Conservation (phyloP, 1,140 invertebrate species). For the Listronotus oregonensis region DNA sequence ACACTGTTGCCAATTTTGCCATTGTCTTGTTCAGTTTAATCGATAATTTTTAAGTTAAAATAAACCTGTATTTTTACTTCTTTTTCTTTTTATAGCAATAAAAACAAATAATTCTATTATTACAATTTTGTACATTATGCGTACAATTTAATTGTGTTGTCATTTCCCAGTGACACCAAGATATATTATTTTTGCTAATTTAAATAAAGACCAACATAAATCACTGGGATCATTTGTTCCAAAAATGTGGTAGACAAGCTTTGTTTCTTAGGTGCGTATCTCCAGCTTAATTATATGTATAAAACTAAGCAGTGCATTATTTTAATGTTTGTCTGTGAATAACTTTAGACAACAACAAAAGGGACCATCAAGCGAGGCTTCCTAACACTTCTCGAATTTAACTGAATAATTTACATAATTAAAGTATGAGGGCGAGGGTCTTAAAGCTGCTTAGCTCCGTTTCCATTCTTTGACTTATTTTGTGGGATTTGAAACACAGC, state of each 20-base stretch:
- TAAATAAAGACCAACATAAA: too few relatives aligned
- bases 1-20: too few relatives aligned
- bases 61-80: too few relatives aligned
- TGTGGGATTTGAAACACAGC: too few relatives aligned
- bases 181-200: not conserved
- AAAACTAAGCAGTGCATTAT: conserved; percentile 29
- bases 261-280: conserved; percentile 16
- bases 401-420: conserved; percentile 37
- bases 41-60: too few relatives aligned
- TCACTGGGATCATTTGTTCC: not conserved
- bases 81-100: too few relatives aligned
- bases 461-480: too few relatives aligned
- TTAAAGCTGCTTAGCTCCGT: too few relatives aligned
- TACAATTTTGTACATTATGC: too few relatives aligned
- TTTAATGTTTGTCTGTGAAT: conserved; percentile 31
- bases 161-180: not conserved
- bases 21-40: too few relatives aligned
- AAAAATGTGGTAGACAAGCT: conserved; percentile 16
- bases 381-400: conserved; percentile 33
- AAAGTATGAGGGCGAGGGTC: conserved; percentile 11
- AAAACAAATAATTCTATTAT: too few relatives aligned
- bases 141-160: too few relatives aligned
- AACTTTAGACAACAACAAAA: conserved; percentile 31
- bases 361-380: conserved; percentile 26
- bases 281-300: conserved; percentile 27